A percentile compares a stretch with the other conserved stretches of the same genome.
Evolutionary conservation across 30 jellyfish, hydroid and myxozoan genomes (phyloP).

Genomic region (Turritopsis rubra): DNA sequence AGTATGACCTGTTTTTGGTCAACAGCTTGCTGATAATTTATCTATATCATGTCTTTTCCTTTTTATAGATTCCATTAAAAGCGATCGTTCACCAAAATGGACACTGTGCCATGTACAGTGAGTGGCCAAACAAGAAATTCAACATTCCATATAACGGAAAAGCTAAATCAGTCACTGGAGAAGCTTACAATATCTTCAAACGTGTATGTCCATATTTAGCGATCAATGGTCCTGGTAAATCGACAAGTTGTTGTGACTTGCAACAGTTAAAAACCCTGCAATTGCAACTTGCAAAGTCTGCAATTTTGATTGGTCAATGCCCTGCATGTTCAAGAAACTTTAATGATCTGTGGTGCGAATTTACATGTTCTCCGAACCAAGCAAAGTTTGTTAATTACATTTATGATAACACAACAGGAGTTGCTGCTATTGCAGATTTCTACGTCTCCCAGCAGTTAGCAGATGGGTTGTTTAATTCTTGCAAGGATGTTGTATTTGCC

Average conservation of each 20-base stretch:
- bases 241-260: constrained; percentile 63
- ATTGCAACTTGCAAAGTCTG: constrained; percentile 49
- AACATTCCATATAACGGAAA: constrained; percentile 60
- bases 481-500: constrained; percentile 66
- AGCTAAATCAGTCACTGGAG: constrained; percentile 51
- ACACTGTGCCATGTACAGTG: constrained; percentile 75
- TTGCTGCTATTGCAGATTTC: constrained; percentile 31
- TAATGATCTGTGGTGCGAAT: constrained; percentile 66
- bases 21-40: too few relatives aligned
- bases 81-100: constrained; percentile 45
- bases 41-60: neutral
- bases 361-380: constrained; percentile 73
- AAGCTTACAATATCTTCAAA: constrained; percentile 29
- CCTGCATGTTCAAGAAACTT: constrained; percentile 71
- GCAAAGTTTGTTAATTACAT: constrained; percentile 8
- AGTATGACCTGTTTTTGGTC: too few relatives aligned
- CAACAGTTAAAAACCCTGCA: constrained; percentile 43
- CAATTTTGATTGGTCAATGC: constrained; percentile 51
- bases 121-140: constrained; percentile 36
- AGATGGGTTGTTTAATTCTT: constrained; percentile 63
- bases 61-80: neutral
- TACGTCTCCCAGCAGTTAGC: constrained; percentile 55
- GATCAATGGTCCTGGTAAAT: constrained; percentile 7
- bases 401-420: constrained; percentile 6
- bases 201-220: constrained; percentile 57